These are phyloP conservation scores for Champsocephalus gunnari DNA, from an alignment of 2,797 vertebrate species.

Conservation along the genomic window DNA sequence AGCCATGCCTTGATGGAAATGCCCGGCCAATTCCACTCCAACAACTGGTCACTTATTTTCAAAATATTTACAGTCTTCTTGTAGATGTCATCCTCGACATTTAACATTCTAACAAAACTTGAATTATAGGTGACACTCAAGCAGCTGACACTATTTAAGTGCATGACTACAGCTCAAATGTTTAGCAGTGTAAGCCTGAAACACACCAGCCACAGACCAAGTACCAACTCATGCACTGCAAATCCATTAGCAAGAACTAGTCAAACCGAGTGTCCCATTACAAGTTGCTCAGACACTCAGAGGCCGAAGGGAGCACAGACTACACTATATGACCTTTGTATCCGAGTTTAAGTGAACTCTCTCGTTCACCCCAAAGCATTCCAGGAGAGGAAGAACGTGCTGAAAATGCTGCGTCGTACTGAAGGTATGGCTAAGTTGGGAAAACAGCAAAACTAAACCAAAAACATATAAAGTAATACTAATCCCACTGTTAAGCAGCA, in stretches of 20 bases:
- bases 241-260: conserved; percentile 37
- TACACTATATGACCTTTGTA: conserved; percentile 49
- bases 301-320: conserved; percentile 28
- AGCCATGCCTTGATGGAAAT: conserved; percentile 72
- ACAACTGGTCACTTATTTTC: conserved; percentile 30
- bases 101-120: conserved; percentile 17
- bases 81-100: conserved; percentile 13
- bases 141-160: conserved; percentile 26
- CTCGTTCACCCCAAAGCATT: conserved; percentile 44
- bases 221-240: conserved; percentile 61
- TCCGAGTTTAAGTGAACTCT: conserved; percentile 38
- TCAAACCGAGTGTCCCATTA: conserved; percentile 31
- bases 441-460: conserved; percentile 24
- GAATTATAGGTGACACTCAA: conserved; percentile 30
- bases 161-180: neutral
- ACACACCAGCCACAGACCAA: conserved; percentile 41
- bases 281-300: conserved; percentile 25
- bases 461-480: neutral
- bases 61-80: conserved; percentile 25
- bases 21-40: conserved; percentile 46
- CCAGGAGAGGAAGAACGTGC: conserved; percentile 33
- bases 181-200: conserved; percentile 37
- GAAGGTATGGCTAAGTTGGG: conserved; percentile 21
- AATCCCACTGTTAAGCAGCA: neutral
- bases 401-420: conserved; percentile 27